Conservation (phyloP, 2,888 invertebrate species). For the Tenodera sinensis region DNA sequence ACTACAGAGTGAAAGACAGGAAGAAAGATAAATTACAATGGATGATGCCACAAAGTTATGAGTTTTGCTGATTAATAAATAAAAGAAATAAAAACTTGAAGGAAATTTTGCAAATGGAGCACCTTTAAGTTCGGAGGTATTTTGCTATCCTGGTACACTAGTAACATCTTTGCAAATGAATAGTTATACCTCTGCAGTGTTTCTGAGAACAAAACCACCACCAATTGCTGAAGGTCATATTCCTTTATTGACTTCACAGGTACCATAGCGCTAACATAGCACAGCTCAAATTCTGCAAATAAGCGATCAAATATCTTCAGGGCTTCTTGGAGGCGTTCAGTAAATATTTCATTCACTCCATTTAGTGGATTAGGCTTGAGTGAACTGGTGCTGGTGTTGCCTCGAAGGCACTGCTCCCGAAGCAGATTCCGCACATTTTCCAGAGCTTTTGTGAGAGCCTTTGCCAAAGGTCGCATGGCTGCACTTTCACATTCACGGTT, state of each 20-base stretch:
- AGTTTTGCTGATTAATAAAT: no score
- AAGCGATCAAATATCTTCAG: conserved; percentile 83
- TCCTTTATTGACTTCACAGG: conserved; percentile 95
- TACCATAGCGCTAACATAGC: conserved; percentile 99
- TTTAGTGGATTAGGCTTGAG: neutral
- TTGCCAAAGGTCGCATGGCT: conserved; percentile 93
- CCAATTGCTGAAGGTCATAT: conserved; percentile 93
- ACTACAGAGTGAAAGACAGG: no score
- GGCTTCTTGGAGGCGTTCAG: conserved; percentile 37
- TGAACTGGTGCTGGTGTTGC: conserved; percentile 56
- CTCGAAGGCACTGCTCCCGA: conserved; percentile 78
- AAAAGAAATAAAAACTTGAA: no score
- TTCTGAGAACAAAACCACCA: conserved; percentile 96
- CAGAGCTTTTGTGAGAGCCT: conserved; percentile 91
- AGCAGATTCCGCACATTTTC: conserved; percentile 88
- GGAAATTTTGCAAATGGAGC: no score
- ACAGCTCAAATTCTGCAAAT: conserved; percentile 96
- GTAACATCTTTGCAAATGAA: neutral
- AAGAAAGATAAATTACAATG: no score
- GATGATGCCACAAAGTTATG: no score
- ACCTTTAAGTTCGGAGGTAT: no score
- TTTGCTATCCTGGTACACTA: no score
- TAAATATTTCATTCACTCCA: conserved; percentile 41
- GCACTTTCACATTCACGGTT: conserved; percentile 94
- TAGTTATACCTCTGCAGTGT: conserved; percentile 64